Percentiles rank a stretch among this genome's conserved stretches.
phyloP scores from a whole-genome alignment of 2,797 vertebrate species.

The Aulostomus chinensis region DNA sequence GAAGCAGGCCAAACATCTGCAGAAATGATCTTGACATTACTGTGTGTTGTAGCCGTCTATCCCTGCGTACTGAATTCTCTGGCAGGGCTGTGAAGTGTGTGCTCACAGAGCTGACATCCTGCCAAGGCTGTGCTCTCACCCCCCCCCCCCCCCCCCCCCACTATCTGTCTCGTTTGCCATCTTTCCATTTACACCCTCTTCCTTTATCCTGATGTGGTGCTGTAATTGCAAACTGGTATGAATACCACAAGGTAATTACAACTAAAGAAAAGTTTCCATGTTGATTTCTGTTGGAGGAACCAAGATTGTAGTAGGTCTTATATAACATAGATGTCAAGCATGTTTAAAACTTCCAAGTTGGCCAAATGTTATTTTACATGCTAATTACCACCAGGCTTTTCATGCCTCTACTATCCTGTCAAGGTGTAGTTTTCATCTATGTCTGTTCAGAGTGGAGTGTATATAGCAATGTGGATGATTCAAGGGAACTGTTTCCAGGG shows the following conservation, averaged over 20 bases:
- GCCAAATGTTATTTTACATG: background rate
- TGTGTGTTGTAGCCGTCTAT: constrained; percentile 40
- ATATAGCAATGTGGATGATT: no score
- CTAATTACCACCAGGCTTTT: no score
- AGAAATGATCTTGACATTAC: no score
- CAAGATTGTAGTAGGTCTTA: constrained; percentile 1
- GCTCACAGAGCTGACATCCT: constrained; percentile 64
- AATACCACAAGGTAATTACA: constrained; percentile 28
- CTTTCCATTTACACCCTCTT: constrained; percentile 36
- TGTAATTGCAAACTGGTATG: constrained; percentile 31
- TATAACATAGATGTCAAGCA: no score
- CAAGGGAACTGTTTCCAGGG: no score
- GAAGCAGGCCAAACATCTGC: constrained; percentile 57
- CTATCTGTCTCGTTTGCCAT: constrained; percentile 47
- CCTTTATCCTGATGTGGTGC: constrained; percentile 35
- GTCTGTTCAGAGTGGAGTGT: no score
- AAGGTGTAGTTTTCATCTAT: no score
- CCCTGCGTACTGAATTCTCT: constrained; percentile 67
- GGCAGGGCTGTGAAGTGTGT: constrained; percentile 50
- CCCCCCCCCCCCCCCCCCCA: constrained; percentile 25
- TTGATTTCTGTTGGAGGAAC: constrained; percentile 19
- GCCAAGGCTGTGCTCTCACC: constrained; percentile 64
- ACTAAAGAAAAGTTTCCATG: constrained; percentile 2
- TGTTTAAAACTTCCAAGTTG: no score
- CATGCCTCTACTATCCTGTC: no score